Conservation (phyloP, 2,797 vertebrate genomes). For the Craterocephalus amniculus region DNA sequence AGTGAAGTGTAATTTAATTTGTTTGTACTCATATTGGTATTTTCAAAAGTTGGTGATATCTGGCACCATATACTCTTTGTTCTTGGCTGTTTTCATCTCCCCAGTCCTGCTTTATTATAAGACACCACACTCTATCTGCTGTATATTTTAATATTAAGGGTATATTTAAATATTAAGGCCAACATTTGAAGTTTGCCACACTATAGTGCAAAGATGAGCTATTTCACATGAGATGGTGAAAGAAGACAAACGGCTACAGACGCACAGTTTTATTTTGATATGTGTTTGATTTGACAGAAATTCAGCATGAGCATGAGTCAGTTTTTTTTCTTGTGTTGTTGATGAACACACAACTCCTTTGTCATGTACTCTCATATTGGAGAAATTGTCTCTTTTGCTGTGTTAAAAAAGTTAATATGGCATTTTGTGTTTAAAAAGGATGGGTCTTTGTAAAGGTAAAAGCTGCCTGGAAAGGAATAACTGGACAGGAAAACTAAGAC, state of each 20-base stretch:
- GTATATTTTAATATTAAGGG: slow-evolving; percentile 45
- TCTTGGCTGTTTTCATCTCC: slow-evolving; percentile 4
- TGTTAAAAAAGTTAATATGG: slow-evolving; percentile 11
- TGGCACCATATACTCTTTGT: slow-evolving; percentile 7
- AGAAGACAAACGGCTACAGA: slow-evolving; percentile 11
- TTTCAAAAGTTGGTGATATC: not conserved
- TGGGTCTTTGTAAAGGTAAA: slow-evolving; percentile 25
- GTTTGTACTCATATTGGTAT: not conserved
- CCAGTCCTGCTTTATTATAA: slow-evolving; percentile 2
- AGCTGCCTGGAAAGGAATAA: slow-evolving; percentile 22
- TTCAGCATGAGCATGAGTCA: slow-evolving; percentile 34
- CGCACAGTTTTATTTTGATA: slow-evolving; percentile 1
- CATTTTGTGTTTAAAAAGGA: slow-evolving; percentile 13
- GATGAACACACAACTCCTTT: slow-evolving; percentile 1
- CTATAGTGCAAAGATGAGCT: slow-evolving; percentile 27
- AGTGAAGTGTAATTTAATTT: too few species aligned
- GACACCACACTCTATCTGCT: slow-evolving; percentile 20
- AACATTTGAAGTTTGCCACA: slow-evolving; percentile 35
- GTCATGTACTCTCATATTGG: slow-evolving; percentile 35
- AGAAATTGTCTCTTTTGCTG: not conserved
- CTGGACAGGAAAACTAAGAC: slow-evolving; percentile 18
- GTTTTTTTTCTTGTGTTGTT: slow-evolving; percentile 14
- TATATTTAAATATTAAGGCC: slow-evolving; percentile 6
- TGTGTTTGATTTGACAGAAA: slow-evolving; percentile 40
- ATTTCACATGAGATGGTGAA: slow-evolving; percentile 14